These are phyloP conservation scores for Microcebus murinus DNA, from an alignment of 2,113 vertebrate species.

Conservation along the genomic window DNA sequence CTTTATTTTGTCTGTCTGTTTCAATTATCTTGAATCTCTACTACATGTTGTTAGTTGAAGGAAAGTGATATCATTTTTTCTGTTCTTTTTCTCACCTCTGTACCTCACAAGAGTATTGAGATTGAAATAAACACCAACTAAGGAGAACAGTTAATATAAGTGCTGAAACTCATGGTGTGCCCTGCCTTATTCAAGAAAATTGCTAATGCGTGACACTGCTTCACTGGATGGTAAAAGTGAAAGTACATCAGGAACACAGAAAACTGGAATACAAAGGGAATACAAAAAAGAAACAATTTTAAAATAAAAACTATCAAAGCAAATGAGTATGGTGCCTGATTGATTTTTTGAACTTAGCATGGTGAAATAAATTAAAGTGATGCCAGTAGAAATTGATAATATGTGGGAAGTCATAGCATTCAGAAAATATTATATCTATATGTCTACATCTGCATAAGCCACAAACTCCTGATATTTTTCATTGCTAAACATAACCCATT, in stretches of 20 bases:
- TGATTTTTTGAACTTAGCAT: background rate
- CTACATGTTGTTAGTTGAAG: background rate
- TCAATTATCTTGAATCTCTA: slow-evolving; percentile 55
- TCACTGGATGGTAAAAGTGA: background rate
- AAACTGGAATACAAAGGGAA: background rate
- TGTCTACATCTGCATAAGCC: background rate
- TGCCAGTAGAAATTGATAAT: background rate
- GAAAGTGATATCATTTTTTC: background rate
- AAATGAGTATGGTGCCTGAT: background rate
- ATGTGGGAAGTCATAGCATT: background rate
- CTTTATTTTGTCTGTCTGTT: slow-evolving; percentile 56
- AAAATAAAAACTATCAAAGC: background rate
- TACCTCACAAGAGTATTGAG: background rate
- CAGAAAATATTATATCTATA: background rate
- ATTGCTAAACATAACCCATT: background rate
- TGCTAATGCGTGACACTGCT: background rate
- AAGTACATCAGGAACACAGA: background rate
- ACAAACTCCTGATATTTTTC: background rate
- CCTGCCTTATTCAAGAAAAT: background rate
- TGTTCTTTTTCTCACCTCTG: slow-evolving; percentile 20
- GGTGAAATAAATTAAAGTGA: background rate
- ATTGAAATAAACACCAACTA: slow-evolving; percentile 31
- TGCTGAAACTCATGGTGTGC: background rate
- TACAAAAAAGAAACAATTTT: background rate
- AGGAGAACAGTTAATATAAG: slow-evolving; percentile 16